These are phyloP conservation scores for Lacerta agilis DNA, from an alignment of 2,797 vertebrate genomes.

Conservation along the genomic window DNA sequence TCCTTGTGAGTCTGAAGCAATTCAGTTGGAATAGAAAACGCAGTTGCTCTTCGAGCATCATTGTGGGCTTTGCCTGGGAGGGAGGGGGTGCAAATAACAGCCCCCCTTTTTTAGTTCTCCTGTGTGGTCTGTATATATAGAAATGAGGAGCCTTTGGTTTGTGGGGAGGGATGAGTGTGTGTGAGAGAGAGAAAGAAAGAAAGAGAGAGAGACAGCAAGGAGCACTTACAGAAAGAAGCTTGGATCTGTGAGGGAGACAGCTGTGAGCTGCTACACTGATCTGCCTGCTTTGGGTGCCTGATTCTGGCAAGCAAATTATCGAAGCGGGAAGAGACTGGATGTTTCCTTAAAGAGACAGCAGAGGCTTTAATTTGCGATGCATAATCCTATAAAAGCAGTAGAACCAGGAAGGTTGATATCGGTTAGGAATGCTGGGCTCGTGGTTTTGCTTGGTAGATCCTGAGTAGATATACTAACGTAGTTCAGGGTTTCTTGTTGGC, in stretches of 20 bases:
- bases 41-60: constrained; percentile 50
- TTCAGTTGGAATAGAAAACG: constrained; percentile 16
- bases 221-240: constrained; percentile 13
- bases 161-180: background rate
- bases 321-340: constrained; percentile 15
- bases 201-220: background rate
- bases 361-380: background rate
- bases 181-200: too few relatives aligned
- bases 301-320: constrained; percentile 28
- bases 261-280: constrained; percentile 41
- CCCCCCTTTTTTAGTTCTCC: background rate
- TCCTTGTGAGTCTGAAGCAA: background rate
- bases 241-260: constrained; percentile 39
- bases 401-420: background rate
- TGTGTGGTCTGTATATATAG: constrained; percentile 8
- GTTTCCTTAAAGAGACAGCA: constrained; percentile 38
- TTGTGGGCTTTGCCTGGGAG: constrained; percentile 6
- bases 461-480: background rate
- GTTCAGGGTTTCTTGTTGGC: background rate
- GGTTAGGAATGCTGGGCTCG: background rate
- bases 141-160: constrained; percentile 51
- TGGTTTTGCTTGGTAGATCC: background rate
- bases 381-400: background rate
- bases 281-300: constrained; percentile 26
- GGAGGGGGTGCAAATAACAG: background rate